Conservation (phyloP, 2,888 invertebrate genomes). For the Sthenelais limicola region DNA sequence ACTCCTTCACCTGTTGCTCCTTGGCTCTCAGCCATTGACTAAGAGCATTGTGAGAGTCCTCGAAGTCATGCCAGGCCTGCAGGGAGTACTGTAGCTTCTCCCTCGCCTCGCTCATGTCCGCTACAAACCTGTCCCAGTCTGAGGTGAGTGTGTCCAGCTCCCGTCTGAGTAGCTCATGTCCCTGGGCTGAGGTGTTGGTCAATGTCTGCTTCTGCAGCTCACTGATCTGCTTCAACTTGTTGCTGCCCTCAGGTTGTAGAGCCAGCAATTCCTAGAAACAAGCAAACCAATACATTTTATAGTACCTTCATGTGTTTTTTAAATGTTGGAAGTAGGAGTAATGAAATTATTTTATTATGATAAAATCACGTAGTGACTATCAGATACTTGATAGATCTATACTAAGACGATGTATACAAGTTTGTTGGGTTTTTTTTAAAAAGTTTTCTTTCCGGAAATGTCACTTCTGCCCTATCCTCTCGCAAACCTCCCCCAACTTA, state of each 20-base stretch:
- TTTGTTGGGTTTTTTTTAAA: too few relatives aligned
- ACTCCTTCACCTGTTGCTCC: slow-evolving; percentile 82
- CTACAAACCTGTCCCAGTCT: slow-evolving; percentile 81
- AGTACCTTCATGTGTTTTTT: too few relatives aligned
- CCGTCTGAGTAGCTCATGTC: slow-evolving; percentile 74
- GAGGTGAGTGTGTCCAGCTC: slow-evolving; percentile 91
- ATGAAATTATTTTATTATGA: too few relatives aligned
- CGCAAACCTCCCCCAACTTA: too few relatives aligned
- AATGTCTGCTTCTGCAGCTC: slow-evolving; percentile 38
- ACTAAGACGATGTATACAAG: too few relatives aligned
- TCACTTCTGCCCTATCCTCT: too few relatives aligned
- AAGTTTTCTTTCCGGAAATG: too few relatives aligned
- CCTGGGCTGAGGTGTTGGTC: slow-evolving; percentile 44
- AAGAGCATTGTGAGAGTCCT: slow-evolving; percentile 87
- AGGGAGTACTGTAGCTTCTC: slow-evolving; percentile 82
- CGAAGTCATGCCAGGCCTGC: slow-evolving; percentile 93
- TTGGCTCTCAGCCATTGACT: slow-evolving; percentile 89
- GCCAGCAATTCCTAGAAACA: slow-evolving; percentile 33
- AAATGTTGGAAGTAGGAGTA: too few relatives aligned
- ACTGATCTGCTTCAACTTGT: slow-evolving; percentile 74
- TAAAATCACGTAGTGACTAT: too few relatives aligned
- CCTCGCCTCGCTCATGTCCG: slow-evolving; percentile 57
- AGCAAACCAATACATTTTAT: too few relatives aligned
- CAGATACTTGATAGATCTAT: too few relatives aligned
- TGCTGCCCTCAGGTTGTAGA: slow-evolving; percentile 80